phyloP scores from a whole-genome alignment of 23 tunicate species.

The Ciona savignyi region DNA sequence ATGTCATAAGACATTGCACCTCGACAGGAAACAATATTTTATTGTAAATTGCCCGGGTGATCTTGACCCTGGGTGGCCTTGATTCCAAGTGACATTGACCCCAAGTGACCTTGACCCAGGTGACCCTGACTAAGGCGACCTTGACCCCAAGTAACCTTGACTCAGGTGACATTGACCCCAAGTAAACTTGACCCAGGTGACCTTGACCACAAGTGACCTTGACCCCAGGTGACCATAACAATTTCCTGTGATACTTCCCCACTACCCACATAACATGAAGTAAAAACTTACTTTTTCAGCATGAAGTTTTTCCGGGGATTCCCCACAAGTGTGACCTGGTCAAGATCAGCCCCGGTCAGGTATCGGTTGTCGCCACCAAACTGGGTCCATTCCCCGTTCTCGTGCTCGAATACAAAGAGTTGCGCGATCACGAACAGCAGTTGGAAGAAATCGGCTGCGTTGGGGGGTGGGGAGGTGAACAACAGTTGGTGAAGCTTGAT shows the following conservation, averaged over 20 bases:
- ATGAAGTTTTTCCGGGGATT: slow-evolving; percentile 80
- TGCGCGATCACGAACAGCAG: slow-evolving; percentile 67
- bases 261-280: background rate
- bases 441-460: slow-evolving; percentile 82
- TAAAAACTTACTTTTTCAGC: slow-evolving; percentile 30
- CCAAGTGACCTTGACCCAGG: too few species aligned
- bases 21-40: too few species aligned
- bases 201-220: background rate
- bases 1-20: too few species aligned
- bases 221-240: too few species aligned
- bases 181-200: too few species aligned
- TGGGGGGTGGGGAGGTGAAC: background rate
- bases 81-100: too few species aligned
- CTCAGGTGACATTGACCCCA: too few species aligned
- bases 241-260: too few species aligned
- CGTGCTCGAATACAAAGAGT: slow-evolving; percentile 57
- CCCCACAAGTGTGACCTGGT: slow-evolving; percentile 32
- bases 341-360: slow-evolving; percentile 53
- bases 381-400: slow-evolving; percentile 6
- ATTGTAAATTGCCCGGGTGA: too few species aligned
- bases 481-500: background rate
- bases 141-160: too few species aligned
- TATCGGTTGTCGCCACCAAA: slow-evolving; percentile 74
- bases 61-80: too few species aligned
- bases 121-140: too few species aligned